Evolutionary conservation across 2,888 invertebrate genomes (phyloP).

Genomic region (Oithona nana): DNA sequence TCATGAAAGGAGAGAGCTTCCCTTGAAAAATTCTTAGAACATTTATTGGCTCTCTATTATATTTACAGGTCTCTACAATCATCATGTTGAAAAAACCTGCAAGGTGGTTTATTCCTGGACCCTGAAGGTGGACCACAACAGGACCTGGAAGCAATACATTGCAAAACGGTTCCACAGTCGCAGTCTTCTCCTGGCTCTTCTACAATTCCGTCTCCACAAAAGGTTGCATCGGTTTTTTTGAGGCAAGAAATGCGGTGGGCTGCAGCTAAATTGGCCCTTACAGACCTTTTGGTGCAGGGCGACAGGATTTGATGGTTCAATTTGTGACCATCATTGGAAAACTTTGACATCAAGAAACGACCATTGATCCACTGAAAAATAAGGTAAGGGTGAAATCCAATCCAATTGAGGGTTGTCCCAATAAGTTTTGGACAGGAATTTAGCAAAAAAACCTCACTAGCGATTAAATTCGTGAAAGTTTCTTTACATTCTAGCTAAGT

Average conservation of each 20-base stretch:
- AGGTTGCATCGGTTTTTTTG: not conserved
- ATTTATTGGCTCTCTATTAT: no score
- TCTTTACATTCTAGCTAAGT: no score
- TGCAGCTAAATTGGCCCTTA: not conserved
- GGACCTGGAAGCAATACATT: conserved; percentile 5
- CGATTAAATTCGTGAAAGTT: no score
- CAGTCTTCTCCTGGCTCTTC: conserved; percentile 9
- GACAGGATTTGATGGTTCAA: conserved; percentile 14
- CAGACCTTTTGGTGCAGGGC: conserved; percentile 7
- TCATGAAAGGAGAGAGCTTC: no score
- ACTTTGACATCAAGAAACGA: conserved; percentile 15
- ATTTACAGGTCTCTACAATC: no score
- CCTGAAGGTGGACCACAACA: not conserved
- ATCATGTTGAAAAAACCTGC: not conserved
- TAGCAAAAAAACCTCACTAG: no score
- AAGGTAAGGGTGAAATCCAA: not conserved
- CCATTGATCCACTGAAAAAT: conserved; percentile 5
- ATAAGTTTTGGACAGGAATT: no score
- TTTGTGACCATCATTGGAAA: conserved; percentile 17
- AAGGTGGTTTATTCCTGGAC: not conserved
- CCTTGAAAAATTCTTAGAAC: no score
- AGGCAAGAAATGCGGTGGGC: not conserved
- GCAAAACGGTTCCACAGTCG: conserved; percentile 16
- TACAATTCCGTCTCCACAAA: conserved; percentile 13
- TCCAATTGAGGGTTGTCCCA: not conserved